Conservation (phyloP, 2,888 invertebrate genomes). For the Pecten maximus region DNA sequence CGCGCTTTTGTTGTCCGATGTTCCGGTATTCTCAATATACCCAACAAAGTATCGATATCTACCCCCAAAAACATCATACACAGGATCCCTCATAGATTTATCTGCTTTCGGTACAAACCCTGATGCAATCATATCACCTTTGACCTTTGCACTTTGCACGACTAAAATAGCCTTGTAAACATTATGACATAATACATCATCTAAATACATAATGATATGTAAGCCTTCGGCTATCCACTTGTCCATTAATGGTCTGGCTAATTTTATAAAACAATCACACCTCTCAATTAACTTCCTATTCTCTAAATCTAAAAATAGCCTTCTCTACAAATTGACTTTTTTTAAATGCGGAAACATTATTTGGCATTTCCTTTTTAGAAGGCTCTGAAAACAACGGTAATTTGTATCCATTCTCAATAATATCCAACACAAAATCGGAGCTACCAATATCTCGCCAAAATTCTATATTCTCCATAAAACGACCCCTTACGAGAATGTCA, state of each 20-base stretch:
- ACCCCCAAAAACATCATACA: conserved; percentile 45
- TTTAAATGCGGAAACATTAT: neutral
- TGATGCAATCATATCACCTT: conserved; percentile 48
- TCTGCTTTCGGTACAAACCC: conserved; percentile 53
- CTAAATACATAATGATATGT: conserved; percentile 52
- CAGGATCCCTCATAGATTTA: conserved; percentile 48
- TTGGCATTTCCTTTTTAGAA: too few relatives aligned
- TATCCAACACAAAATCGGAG: too few relatives aligned
- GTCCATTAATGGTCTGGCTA: conserved; percentile 47
- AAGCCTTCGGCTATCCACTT: conserved; percentile 56
- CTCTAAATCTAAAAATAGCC: neutral
- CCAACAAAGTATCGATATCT: conserved; percentile 42
- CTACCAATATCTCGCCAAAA: too few relatives aligned
- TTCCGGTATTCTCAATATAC: conserved; percentile 44
- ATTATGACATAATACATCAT: conserved; percentile 54
- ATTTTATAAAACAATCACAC: conserved; percentile 47
- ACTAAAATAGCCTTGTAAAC: neutral
- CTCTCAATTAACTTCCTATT: neutral
- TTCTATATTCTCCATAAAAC: neutral
- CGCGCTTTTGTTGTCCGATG: conserved; percentile 43
- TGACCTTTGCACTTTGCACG: conserved; percentile 35
- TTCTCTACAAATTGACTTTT: neutral
- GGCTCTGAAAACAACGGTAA: too few relatives aligned
- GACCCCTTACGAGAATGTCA: neutral
- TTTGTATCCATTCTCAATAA: too few relatives aligned